Conservation (phyloP, 2,888 invertebrate genomes). For the Sarcophaga variegata region DNA sequence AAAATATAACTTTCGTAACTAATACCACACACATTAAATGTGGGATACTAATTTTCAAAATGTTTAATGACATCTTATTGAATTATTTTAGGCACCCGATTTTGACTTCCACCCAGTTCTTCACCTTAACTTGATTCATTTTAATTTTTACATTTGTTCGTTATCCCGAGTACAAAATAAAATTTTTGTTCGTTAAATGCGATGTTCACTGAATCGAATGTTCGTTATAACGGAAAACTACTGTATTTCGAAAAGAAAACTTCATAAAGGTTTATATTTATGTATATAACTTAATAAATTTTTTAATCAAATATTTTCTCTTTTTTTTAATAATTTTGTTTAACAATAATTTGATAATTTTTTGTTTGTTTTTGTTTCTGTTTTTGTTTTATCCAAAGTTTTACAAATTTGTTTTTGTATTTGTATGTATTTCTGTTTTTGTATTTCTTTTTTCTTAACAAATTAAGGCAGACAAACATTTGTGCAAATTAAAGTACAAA, state of each 20-base stretch:
- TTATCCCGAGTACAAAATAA: too few species aligned
- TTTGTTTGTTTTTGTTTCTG: background rate
- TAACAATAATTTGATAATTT: constrained; percentile 37
- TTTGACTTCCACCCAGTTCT: too few species aligned
- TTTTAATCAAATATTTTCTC: constrained; percentile 19
- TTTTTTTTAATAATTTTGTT: constrained; percentile 6
- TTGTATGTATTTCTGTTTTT: background rate
- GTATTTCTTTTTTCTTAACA: constrained; percentile 51
- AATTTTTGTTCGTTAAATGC: too few species aligned
- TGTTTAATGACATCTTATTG: too few species aligned
- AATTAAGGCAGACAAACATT: constrained; percentile 60
- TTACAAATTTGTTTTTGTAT: constrained; percentile 32
- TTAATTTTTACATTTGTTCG: too few species aligned
- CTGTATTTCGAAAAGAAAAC: background rate
- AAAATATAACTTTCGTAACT: too few species aligned
- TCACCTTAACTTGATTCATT: too few species aligned
- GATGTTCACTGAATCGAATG: too few species aligned
- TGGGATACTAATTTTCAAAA: too few species aligned
- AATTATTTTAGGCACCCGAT: too few species aligned
- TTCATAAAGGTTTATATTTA: constrained; percentile 13
- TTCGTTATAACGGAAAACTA: background rate
- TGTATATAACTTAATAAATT: constrained; percentile 34
- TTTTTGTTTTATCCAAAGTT: constrained; percentile 39
- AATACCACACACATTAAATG: too few species aligned
- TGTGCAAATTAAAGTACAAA: constrained; percentile 58